Evolutionary conservation across 2,888 invertebrate species (phyloP), one percentile per base, ranked within the genome.

Genomic region (Acanthococcus lagerstroemiae): DNA sequence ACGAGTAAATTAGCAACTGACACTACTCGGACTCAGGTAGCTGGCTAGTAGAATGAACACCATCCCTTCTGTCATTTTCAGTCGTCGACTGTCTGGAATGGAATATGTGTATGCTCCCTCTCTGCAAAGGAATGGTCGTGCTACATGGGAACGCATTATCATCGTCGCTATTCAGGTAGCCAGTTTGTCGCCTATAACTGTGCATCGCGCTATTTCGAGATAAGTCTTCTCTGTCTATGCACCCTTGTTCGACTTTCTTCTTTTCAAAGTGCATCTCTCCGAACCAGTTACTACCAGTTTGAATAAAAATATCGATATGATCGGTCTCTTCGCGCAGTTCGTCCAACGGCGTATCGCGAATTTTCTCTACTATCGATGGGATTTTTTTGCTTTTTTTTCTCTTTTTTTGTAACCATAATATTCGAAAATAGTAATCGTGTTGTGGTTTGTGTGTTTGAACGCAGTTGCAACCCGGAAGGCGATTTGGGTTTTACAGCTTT

Each of bases 401-500:
- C 17, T 24, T 17, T 17, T 22, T 21, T n/a, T n/a, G n/a, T n/a
- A n/a, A n/a, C n/a, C n/a, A n/a, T n/a, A n/a, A 17, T 44, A 15
- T 45, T 45, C 15, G 46, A 7, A 15, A 45, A 45, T 17, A 7
- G 4, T 5, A 45, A 45, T 45, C 15, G 46, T 6, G 46, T 37
- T 37, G 15, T 37, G 7, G 15, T 37, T 7, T 37, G 9, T 9
- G 48, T 15, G 19, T n/a, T 48, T 48, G 66, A 70, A 73, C 76
- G 54, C 75, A 81, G 80, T 77, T 81, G 80, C 78, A 80, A 78
- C 73, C 78, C 81, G 68, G 81, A 81, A 71, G 78, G 78, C 73
- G 81, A 82, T 74, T 75, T 82, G 74, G 80, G 80, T 71, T 82
- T 82, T 75, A 78, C 82, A 71, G 79, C 81, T 70, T 81, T 82